Evolutionary conservation across 2,113 vertebrate species (phyloP), one percentile per base, ranked within the genome.

Genomic region (Rhinoderma darwinii): DNA sequence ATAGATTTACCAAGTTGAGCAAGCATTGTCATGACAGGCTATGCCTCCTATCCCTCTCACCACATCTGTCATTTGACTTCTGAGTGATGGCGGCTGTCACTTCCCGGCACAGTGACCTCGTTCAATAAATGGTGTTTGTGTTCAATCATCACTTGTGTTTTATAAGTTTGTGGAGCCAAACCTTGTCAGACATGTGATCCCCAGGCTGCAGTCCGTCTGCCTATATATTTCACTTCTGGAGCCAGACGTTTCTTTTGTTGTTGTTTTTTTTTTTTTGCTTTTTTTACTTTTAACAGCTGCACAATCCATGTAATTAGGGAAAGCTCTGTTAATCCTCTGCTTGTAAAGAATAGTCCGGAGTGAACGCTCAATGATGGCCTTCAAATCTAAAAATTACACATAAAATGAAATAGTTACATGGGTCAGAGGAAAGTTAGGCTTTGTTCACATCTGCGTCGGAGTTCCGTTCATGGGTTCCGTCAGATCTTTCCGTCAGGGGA

Each of bases 391-490:
- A 92, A 89, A 84, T 7, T 91, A 92, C 91, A 88, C 27, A 15
- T 66, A 32, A 15, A 88, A 91, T 91, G 89, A 92, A 90, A 90
- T 84, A 88, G 90, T 94, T 93, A 66, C n/a, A 95, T 94, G 90
- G 94, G 95, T 95, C 95, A 94, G 91, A 86, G 94, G 93, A 95
- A 95, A 92, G 91, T 91, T 93, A 95, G 92, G 91, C 27, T n/a
- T n/a, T n/a, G n/a, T n/a, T n/a, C n/a, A n/a, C n/a, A n/a, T n/a
- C n/a, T n/a, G n/a, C n/a, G n/a, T n/a, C n/a, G n/a, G n/a, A n/a
- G n/a, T n/a, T n/a, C n/a, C n/a, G n/a, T n/a, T n/a, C n/a, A n/a
- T n/a, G n/a, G n/a, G n/a, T n/a, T n/a, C n/a, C n/a, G n/a, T n/a
- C n/a, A n/a, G n/a, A n/a, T n/a, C n/a, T n/a, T n/a, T n/a, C n/a